phyloP scores from a whole-genome alignment of 2,888 invertebrate species.

The Mesorhabditis spiculigera region DNA sequence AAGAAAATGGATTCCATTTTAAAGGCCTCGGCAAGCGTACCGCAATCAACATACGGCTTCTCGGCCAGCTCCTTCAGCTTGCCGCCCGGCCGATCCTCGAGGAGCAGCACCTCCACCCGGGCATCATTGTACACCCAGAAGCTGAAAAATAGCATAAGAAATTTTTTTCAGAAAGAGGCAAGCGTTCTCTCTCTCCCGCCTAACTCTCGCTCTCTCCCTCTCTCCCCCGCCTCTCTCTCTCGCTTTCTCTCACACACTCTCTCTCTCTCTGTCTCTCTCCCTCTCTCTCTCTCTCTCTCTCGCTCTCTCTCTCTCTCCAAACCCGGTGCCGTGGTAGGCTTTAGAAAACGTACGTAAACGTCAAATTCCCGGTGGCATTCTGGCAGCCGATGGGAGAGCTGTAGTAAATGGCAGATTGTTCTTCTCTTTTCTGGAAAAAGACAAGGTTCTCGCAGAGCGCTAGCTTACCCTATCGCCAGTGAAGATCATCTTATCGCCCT shows the following conservation, averaged over 20 bases:
- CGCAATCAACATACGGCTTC: conserved; percentile 57
- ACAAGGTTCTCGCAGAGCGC: conserved; percentile 20
- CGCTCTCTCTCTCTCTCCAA: background rate
- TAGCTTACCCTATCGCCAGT: conserved; percentile 26
- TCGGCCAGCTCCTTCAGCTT: conserved; percentile 36
- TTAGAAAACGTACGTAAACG: conserved; percentile 43
- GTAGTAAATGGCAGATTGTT: conserved; percentile 50
- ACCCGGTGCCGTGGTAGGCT: background rate
- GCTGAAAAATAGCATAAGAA: conserved; percentile 21
- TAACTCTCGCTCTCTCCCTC: background rate
- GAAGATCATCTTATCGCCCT: conserved; percentile 42
- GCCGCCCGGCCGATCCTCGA: conserved; percentile 40
- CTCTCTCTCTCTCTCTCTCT: background rate
- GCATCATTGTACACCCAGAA: conserved; percentile 58
- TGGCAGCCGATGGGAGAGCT: conserved; percentile 56
- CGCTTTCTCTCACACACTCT: background rate
- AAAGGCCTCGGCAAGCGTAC: conserved; percentile 17
- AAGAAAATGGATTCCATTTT: conserved; percentile 7
- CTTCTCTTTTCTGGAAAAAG: conserved; percentile 34
- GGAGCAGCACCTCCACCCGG: conserved; percentile 51
- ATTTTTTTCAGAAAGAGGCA: background rate
- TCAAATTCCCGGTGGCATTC: conserved; percentile 51
- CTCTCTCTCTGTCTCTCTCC: background rate
- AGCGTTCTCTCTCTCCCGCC: no score
- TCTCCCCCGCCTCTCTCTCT: background rate